Percentiles rank a stretch among this genome's conserved stretches.
phyloP scores from a whole-genome alignment of 2,888 invertebrate genomes.

The Aphrophora alni region DNA sequence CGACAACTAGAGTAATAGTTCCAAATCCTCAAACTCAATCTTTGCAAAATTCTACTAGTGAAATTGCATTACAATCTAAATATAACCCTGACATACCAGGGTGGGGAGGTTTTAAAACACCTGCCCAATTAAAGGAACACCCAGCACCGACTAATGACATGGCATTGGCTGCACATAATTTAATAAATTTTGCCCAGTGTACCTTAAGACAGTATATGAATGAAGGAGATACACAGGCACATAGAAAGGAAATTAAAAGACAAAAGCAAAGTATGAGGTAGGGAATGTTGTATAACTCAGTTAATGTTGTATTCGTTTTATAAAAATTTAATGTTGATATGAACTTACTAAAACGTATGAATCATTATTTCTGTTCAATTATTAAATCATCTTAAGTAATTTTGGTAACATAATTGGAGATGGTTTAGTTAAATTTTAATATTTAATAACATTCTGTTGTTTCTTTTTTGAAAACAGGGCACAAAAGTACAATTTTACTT shows the following conservation, averaged over 20 bases:
- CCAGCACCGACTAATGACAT: background rate
- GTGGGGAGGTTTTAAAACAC: background rate
- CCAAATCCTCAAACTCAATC: slow-evolving; percentile 21
- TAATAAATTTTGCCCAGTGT: background rate
- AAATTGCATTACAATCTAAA: background rate
- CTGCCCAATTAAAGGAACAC: background rate
- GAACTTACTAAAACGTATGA: background rate
- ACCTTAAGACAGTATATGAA: background rate
- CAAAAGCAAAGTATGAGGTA: background rate
- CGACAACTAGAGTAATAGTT: slow-evolving; percentile 25
- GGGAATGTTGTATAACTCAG: background rate
- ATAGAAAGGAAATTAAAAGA: background rate
- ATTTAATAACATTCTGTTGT: background rate
- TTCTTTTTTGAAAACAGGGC: background rate
- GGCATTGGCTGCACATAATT: background rate
- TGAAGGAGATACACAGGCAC: background rate
- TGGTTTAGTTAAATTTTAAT: background rate
- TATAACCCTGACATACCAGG: background rate
- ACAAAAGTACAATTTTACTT: background rate
- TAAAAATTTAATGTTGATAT: background rate
- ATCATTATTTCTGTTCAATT: background rate
- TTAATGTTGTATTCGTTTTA: background rate
- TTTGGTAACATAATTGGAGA: background rate
- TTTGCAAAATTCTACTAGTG: background rate
- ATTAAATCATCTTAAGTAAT: background rate